Evolutionary conservation across 1,140 invertebrate species (phyloP).

Genomic region (Procambarus virginalis): DNA sequence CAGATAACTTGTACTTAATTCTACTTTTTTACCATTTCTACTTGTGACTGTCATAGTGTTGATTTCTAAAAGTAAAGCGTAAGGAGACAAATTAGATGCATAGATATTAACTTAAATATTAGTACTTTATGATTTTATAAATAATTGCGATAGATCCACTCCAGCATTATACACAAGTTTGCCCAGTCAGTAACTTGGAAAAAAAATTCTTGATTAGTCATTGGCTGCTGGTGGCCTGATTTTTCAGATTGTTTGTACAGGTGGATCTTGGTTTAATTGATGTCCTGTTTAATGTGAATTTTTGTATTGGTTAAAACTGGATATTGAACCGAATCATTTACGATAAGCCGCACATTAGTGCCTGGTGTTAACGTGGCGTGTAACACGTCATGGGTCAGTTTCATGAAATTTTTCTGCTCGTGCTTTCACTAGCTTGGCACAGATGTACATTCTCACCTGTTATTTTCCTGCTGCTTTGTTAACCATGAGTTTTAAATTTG

Average conservation of each 20-base stretch:
- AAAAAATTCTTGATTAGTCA: slow-evolving; percentile 42
- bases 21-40: slow-evolving; percentile 62
- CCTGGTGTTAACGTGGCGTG: neutral
- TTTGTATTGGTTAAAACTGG: neutral
- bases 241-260: neutral
- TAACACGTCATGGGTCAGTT: neutral
- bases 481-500: neutral
- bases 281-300: neutral
- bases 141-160: slow-evolving; percentile 41
- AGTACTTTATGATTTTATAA: slow-evolving; percentile 47
- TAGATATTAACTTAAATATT: slow-evolving; percentile 28
- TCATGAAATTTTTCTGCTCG: neutral
- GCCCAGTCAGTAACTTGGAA: slow-evolving; percentile 29
- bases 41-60: slow-evolving; percentile 34
- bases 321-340: neutral
- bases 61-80: slow-evolving; percentile 14
- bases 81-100: slow-evolving; percentile 2
- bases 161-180: slow-evolving; percentile 47
- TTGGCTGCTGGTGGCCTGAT: slow-evolving; percentile 39
- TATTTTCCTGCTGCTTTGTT: neutral
- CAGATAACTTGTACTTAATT: slow-evolving; percentile 60
- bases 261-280: neutral
- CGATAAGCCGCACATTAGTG: neutral
- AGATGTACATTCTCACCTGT: neutral
- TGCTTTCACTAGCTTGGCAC: neutral